These are phyloP conservation scores for Oryzias dopingdopingensis DNA, from an alignment of 2,797 vertebrate species.

Conservation along the genomic window DNA sequence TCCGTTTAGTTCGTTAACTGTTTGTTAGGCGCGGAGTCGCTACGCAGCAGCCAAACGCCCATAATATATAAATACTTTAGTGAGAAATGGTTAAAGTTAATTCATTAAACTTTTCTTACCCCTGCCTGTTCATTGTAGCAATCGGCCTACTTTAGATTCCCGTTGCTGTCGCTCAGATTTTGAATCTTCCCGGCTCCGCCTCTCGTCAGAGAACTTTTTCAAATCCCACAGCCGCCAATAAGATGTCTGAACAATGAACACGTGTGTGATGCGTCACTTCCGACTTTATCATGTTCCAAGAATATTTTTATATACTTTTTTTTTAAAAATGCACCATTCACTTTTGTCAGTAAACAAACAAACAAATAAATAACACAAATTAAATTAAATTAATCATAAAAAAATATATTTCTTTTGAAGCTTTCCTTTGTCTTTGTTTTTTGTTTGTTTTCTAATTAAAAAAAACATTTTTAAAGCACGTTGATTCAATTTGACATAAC, in stretches of 20 bases:
- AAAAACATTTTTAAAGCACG: no score
- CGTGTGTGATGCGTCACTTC: slow-evolving; percentile 30
- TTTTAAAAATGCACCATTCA: no score
- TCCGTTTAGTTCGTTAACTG: neutral
- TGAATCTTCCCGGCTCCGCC: slow-evolving; percentile 73
- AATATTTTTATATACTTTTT: no score
- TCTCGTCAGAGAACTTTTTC: slow-evolving; percentile 56
- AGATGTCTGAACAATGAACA: neutral
- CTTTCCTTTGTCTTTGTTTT: no score
- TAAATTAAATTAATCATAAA: no score
- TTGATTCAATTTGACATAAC: no score
- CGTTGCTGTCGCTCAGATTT: slow-evolving; percentile 37
- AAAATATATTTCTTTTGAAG: no score
- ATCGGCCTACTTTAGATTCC: slow-evolving; percentile 4
- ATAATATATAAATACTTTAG: fast-evolving
- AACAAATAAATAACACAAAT: no score
- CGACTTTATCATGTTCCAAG: neutral
- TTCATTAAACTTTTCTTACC: slow-evolving; percentile 48
- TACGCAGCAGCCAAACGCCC: neutral
- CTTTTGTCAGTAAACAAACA: no score
- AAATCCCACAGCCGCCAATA: slow-evolving; percentile 51
- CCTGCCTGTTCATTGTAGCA: slow-evolving; percentile 64
- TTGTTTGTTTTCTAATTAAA: no score
- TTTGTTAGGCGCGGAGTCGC: neutral
- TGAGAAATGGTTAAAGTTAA: fast-evolving